phyloP scores from a whole-genome alignment of 1,140 invertebrate genomes.

The Archivesica marissinica region DNA sequence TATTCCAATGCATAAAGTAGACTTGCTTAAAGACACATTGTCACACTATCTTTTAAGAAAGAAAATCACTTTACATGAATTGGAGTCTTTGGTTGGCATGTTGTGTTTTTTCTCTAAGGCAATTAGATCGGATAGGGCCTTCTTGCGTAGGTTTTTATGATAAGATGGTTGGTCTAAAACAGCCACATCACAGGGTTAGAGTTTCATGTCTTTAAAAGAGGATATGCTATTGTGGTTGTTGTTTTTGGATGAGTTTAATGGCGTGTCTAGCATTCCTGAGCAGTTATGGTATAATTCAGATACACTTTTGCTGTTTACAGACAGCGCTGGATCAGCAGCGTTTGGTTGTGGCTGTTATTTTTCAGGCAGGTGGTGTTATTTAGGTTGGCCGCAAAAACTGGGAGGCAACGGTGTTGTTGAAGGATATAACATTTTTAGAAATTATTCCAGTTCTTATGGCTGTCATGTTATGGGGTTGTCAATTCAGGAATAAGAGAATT shows the following conservation, averaged over 20 bases:
- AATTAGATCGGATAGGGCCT: conserved; percentile 29
- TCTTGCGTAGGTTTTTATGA: conserved; percentile 43
- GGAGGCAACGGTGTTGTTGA: background rate
- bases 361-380: conserved; percentile 16
- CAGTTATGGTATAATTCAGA: background rate
- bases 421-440: conserved; percentile 56
- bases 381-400: conserved; percentile 2
- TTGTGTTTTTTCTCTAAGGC: background rate
- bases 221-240: conserved; percentile 39
- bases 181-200: conserved; percentile 3
- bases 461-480: background rate
- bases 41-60: background rate
- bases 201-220: background rate
- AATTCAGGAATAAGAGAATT: conserved; percentile 27
- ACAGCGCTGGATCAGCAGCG: conserved; percentile 3
- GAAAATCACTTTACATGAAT: background rate
- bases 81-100: background rate
- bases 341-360: conserved; percentile 23
- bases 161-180: background rate
- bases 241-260: conserved; percentile 57
- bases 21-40: background rate
- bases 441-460: conserved; percentile 58
- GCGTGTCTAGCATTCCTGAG: background rate
- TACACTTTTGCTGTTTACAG: conserved; percentile 18
- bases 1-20: conserved; percentile 13